Evolutionary conservation across 2,888 invertebrate genomes (phyloP), one percentile per base, ranked within the genome.

Genomic region (Nemoura dubitans): DNA sequence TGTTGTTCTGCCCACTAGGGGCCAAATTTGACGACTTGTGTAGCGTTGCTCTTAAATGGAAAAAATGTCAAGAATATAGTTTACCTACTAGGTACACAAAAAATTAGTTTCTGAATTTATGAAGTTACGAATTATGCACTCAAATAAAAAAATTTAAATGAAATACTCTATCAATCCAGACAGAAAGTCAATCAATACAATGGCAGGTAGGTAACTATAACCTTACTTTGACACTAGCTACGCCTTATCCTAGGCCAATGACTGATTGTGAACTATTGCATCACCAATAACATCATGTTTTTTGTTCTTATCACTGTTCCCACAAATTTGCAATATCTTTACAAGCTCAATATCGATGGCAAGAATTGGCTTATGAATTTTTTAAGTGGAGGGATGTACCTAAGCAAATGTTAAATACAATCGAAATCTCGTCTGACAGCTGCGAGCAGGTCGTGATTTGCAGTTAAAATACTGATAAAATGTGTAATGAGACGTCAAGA

Each of bases 1-100:
- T n/a, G n/a, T n/a, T n/a, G n/a, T 84, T 21, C 16, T n/a, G 84
- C 84, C 84, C 84, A 84, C 84, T 27, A 84, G 84, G 84, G 84
- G 84, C 84, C 84, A 84, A 84, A 76, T 84, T 59, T 10, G 30
- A 7, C 0, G 27, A 14, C 7, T 27, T 78, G 0, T 10, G 26
- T 78, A 5, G 26, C 5, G 78, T 78, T 14, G 78, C 78, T 27
- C 78, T 83, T 42, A 78, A 81, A 81, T 10, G 36, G 59, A 59
- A 59, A 59, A 16, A 59, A 16, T 29, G 78, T 10, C n/a, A 78
- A 78, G 6, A 27, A 78, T 78, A 25, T 26, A 77, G 16, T 77
- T 77, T 36, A 36, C 36, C 36, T 3, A 36, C 10, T 36, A n/a
- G n/a, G n/a, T n/a, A n/a, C n/a, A n/a, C n/a, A n/a, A n/a, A n/a